Base-by-base conservation (phyloP, 2,797 vertebrate species). In the Phrynocephalus forsythii region DNA sequence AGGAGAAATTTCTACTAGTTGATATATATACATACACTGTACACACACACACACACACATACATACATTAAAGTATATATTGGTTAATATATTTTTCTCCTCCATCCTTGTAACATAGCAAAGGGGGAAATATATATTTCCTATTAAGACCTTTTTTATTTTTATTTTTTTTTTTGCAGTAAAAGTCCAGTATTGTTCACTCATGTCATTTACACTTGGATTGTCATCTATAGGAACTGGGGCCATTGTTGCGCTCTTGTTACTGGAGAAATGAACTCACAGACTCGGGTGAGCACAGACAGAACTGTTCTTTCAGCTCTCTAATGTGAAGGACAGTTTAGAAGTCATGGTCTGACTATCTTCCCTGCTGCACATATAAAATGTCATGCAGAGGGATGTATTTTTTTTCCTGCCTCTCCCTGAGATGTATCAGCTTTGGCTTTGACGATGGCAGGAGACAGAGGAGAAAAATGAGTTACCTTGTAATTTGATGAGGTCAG, bases 401-500 rank as follows among this genome's bases (percentile, higher is more conserved):
- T 13, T 77, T 90, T 89, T 16, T 26, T 6, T 20, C 18, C 8
- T 69, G 20, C 26, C 81, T 13, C 1, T n/a, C 24, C 30, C 72
- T 52, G 15, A 93, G 91, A 89, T 73, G 48, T 48, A 92, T 84
- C 93, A 90, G 77, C 44, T 1, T 38, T 87, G 73, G 5, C 13
- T 91, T 88, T 93, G 90, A 72, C 91, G 90, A 85, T 72, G 66
- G 77, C 72, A 90, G 78, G 67, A 91, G 15, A 82, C 89, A 90
- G 4, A 71, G 89, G 93, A 93, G 72, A 33, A 92, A 95, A 91
- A 89, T 87, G 86, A 90, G 76, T 92, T 92, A 93, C 69, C 92
- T 93, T 92, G 89, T 92, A 94, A 95, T 94, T 91, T 93, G 85
- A 92, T 91, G 75, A 94, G 86, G 79, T 79, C 90, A 90, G 79